phyloP scores from a whole-genome alignment of 2,797 vertebrate species.

The Typhlichthys subterraneus region DNA sequence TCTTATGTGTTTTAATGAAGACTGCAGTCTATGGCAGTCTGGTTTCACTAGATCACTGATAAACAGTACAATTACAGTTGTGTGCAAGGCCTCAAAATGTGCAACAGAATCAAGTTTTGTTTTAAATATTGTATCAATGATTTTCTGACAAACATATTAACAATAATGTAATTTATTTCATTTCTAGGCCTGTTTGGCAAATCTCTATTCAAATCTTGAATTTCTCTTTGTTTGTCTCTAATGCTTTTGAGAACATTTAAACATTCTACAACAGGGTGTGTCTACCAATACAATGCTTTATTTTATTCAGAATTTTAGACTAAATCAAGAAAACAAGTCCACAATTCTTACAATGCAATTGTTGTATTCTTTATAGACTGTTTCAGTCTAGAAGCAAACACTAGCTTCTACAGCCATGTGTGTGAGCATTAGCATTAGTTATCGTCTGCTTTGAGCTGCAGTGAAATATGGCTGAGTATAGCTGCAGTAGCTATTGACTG shows the following conservation, averaged over 20 bases:
- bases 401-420: constrained; percentile 18
- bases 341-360: no score
- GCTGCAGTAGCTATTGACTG: constrained; percentile 5
- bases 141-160: neutral
- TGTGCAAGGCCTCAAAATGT: no score
- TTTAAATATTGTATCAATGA: neutral
- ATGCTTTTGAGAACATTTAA: no score
- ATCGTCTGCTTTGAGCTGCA: constrained; percentile 30
- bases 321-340: no score
- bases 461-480: constrained; percentile 25
- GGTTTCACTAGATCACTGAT: no score
- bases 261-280: neutral
- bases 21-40: no score
- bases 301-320: neutral
- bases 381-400: neutral
- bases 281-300: constrained; percentile 1
- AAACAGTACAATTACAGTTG: no score
- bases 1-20: no score
- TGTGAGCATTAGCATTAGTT: constrained; percentile 5
- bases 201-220: no score
- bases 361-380: no score
- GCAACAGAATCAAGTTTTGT: neutral
- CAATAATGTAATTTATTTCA: neutral
- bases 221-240: no score
- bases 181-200: no score